Evolutionary conservation across 1,140 invertebrate genomes (phyloP), one percentile per base, ranked within the genome.

Genomic region (Dufourea novaeangliae): DNA sequence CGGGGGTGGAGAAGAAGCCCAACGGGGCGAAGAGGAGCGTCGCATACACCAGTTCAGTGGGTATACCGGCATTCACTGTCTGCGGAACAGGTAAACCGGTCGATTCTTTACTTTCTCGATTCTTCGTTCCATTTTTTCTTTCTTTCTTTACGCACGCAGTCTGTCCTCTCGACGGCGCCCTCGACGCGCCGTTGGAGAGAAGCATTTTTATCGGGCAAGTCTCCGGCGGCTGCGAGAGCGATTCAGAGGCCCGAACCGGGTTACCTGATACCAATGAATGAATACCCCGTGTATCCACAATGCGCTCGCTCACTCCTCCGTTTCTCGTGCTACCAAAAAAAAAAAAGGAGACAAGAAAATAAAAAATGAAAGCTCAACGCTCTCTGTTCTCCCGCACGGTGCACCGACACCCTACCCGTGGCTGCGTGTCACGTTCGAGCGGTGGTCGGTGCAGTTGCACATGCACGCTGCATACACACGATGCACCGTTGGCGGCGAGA

Each of bases 191-290:
- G 52, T 68, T 29, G 34, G 62, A 72, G 70, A 69, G 71, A 52
- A 41, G 34, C 25, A 80, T 80, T 82, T 82, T 79, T 76, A 79
- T 80, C 85, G 64, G 54, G 44, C 52, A 66, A 67, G 56, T 71
- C 52, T 72, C 29, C 22, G 29, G 57, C 57, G 69, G 66, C 64
- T 70, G 34, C 67, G 27, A 64, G 61, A 82, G 70, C 80, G 73
- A 50, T 80, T 52, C 66, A 34, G 64, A 70, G 78, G 61, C 67
- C 62, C 69, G 62, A 68, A 70, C 78, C 78, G 69, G 76, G 87
- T 88, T 88, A 88, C 82, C 80, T 79, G 87, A 88, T 88, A 88
- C 82, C 86, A 62, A 88, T 88, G 87, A 88, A 88, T 88, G 87
- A 88, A 87, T 86, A 80, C 66, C 86, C 63, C 72, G 72, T n/a